Conservation (phyloP, 2,797 vertebrate species). For the Brachyrhaphis roseni region DNA sequence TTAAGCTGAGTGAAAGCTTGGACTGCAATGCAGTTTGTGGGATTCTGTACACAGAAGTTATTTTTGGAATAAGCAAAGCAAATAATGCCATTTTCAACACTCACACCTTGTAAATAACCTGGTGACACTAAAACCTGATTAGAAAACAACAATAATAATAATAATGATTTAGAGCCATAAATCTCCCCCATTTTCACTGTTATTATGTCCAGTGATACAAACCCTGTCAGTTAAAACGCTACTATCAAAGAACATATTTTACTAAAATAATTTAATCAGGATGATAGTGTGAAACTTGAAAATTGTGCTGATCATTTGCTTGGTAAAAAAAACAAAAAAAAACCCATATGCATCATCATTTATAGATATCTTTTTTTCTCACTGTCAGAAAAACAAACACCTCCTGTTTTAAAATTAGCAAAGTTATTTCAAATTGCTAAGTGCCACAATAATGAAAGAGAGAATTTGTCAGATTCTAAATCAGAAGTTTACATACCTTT, state of each 20-base stretch:
- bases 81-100: neutral
- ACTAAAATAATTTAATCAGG: neutral
- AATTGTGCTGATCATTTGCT: neutral
- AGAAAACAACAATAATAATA: neutral
- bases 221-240: neutral
- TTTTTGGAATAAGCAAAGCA: slow-evolving; percentile 13
- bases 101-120: neutral
- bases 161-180: neutral
- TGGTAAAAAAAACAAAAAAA: neutral
- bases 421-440: too few relatives aligned
- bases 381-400: too few relatives aligned
- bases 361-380: too few relatives aligned
- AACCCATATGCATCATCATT: neutral
- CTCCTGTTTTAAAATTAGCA: too few relatives aligned
- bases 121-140: neutral
- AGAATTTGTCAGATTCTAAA: too few relatives aligned
- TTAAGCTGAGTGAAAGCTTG: slow-evolving; percentile 11
- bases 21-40: neutral
- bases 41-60: neutral
- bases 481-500: too few relatives aligned
- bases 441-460: too few relatives aligned
- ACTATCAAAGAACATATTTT: neutral
- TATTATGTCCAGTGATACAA: neutral
- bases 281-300: neutral
- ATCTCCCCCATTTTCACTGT: neutral